phyloP scores from a whole-genome alignment of 2,888 invertebrate genomes.

The Chouioia cunea region DNA sequence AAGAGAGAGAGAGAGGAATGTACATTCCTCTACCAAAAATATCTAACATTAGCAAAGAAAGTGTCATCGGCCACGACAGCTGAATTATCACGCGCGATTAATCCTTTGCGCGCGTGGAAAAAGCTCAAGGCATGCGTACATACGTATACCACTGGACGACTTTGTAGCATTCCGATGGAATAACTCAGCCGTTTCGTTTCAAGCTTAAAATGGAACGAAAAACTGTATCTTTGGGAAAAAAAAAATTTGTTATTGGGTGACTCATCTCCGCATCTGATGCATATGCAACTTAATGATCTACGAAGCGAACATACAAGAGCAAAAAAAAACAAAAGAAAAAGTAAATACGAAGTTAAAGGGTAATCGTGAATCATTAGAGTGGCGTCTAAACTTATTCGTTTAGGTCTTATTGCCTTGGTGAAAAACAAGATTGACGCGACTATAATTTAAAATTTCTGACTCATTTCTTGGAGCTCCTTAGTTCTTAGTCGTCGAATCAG shows the following conservation, averaged over 20 bases:
- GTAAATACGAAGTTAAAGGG: no score
- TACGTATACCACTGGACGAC: neutral
- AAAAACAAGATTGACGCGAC: constrained; percentile 34
- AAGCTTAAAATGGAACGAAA: no score
- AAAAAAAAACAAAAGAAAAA: neutral
- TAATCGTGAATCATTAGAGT: constrained; percentile 26
- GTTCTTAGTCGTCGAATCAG: no score
- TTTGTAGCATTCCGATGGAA: no score
- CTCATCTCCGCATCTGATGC: neutral
- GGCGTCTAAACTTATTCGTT: constrained; percentile 15
- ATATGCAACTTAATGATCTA: neutral
- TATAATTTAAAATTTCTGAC: constrained; percentile 12
- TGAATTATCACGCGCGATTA: constrained; percentile 48
- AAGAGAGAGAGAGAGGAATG: neutral
- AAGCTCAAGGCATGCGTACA: neutral
- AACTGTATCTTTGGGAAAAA: no score
- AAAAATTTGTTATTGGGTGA: no score
- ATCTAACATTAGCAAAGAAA: constrained; percentile 45
- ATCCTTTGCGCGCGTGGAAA: constrained; percentile 29
- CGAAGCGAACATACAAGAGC: neutral
- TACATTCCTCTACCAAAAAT: neutral
- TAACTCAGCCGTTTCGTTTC: no score
- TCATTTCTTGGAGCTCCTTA: neutral
- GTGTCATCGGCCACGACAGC: constrained; percentile 46
- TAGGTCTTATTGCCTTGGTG: neutral